Evolutionary conservation across 1,140 invertebrate genomes (phyloP), one percentile per base, ranked within the genome.

Genomic region (Conopomorpha cramerella): DNA sequence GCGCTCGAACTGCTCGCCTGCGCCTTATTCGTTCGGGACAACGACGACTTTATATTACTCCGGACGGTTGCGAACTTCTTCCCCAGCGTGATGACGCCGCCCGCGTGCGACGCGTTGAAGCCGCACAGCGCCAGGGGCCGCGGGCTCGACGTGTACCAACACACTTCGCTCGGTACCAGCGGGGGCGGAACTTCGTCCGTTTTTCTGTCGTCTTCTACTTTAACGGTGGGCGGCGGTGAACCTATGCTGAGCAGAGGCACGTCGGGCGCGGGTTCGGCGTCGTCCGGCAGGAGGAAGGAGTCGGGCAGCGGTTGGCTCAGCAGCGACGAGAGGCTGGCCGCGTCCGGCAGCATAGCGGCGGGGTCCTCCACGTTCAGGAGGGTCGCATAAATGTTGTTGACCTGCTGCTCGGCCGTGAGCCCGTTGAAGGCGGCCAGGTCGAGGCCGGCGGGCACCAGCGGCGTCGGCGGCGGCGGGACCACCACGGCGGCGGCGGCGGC

Each of bases 81-180:
- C 12, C 68, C 68, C 37, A 78, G 39, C 0, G 65, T 66, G 16
- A 78, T 45, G 1, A 68, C 68, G 43, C 62, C 55, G 25, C 74
- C 74, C 10, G 72, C 66, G 46, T 72, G 65, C 18, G 67, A 64
- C 13, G 74, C 59, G 49, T 74, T 72, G 48, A 65, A 78, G 0
- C 71, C 72, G 50, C 74, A 78, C 15, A 73, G 39, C n/a, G 72
- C 70, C 3, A 78, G 60, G n/a, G 74, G 74, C 4, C 74, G 48
- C 36, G 74, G 74, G 17, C 56, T 55, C 23, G 66, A 41, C 10
- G 65, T 41, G 43, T 77, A 77, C 74, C 74, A 78, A 42, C 62
- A 73, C 33, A 78, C 72, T 42, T 77, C 72, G 18, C 39, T 39
- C 15, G 68, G 60, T 23, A 59, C 52, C 7, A 58, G 41, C 3